Evolutionary conservation across 2,888 invertebrate genomes (phyloP).

Genomic region (Lapara coniferarum): DNA sequence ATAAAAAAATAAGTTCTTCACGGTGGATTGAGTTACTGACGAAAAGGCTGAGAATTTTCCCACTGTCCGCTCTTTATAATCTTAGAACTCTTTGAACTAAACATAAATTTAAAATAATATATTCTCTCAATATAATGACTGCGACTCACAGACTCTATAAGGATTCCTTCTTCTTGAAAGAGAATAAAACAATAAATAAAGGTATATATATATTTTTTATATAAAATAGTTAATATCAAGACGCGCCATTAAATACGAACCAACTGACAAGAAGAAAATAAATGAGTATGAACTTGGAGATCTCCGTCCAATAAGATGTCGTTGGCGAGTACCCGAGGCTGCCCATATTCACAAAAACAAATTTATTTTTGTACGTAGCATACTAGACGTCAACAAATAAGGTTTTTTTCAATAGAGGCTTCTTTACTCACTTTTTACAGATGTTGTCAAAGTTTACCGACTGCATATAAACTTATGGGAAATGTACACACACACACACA

Average conservation of each 20-base stretch:
- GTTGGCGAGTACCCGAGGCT: constrained; percentile 64
- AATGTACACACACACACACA: no score
- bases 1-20: no score
- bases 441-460: background rate
- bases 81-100: no score
- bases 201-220: constrained; percentile 8
- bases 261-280: constrained; percentile 42
- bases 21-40: no score
- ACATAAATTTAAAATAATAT: no score
- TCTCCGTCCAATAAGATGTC: constrained; percentile 69
- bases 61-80: no score
- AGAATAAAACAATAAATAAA: background rate
- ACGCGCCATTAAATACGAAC: constrained; percentile 16
- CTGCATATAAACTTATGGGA: background rate
- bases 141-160: no score
- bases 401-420: constrained; percentile 73
- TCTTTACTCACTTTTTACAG: constrained; percentile 59
- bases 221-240: constrained; percentile 24
- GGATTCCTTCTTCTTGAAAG: no score
- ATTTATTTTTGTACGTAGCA: constrained; percentile 77
- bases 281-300: constrained; percentile 50
- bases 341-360: constrained; percentile 68
- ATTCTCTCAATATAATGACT: no score
- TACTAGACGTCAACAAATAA: constrained; percentile 81
- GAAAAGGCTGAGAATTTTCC: no score